A percentile compares a stretch with the other conserved stretches of the same genome.
Conservation (phyloP, 1,140 invertebrate genomes). For the Nephotettix cincticeps region DNA sequence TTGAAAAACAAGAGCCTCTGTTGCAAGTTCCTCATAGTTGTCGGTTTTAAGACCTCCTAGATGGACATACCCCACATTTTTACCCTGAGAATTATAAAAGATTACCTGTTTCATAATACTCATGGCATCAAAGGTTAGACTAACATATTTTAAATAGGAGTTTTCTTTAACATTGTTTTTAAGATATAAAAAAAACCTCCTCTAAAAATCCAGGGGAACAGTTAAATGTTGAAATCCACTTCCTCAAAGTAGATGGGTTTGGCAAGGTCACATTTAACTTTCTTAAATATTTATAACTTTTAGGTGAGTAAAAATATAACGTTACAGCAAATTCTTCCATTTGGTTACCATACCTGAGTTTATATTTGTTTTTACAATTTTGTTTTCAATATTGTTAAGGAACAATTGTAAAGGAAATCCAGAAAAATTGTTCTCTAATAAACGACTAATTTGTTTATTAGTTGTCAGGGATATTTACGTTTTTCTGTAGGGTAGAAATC, state of each 20-base stretch:
- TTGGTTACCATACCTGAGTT: neutral
- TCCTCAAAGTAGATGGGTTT: neutral
- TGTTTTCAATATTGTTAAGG: neutral
- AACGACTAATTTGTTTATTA: neutral
- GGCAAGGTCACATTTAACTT: neutral
- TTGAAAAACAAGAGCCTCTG: neutral
- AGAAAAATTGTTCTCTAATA: neutral
- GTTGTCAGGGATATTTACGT: neutral
- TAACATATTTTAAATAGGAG: neutral
- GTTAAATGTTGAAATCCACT: neutral
- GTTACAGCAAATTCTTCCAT: neutral
- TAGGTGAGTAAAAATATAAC: neutral
- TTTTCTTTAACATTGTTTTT: neutral
- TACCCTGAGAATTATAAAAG: neutral
- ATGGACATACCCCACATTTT: neutral
- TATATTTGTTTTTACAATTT: neutral
- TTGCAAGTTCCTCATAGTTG: neutral
- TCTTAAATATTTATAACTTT: neutral
- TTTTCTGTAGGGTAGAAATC: neutral
- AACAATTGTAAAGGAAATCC: neutral
- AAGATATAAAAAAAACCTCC: neutral
- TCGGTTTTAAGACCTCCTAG: neutral
- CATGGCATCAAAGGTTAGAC: neutral
- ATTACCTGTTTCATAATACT: constrained; percentile 2
- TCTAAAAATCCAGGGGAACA: neutral